These are phyloP conservation scores for Acrocephalus arundinaceus DNA, from an alignment of 2,113 vertebrate genomes.

Conservation along the genomic window DNA sequence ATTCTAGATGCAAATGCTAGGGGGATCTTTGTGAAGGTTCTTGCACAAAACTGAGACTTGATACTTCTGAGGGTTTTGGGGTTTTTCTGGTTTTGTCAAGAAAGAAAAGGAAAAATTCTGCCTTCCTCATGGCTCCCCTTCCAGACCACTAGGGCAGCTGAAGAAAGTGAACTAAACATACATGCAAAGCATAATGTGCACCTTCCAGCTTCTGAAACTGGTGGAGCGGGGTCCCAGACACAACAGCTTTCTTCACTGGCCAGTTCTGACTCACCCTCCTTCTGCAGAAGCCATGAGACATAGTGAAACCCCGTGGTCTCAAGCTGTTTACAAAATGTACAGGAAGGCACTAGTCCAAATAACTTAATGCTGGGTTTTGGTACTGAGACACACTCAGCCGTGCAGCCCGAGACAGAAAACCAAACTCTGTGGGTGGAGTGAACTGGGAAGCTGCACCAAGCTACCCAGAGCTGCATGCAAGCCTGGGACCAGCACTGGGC, in stretches of 20 bases:
- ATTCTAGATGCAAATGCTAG: background rate
- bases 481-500: background rate
- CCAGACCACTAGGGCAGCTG: background rate
- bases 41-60: background rate
- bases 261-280: slow-evolving; percentile 34
- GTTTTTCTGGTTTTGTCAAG: background rate
- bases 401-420: background rate
- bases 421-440: background rate
- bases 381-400: background rate
- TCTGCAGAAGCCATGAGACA: slow-evolving; percentile 49
- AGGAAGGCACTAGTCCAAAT: slow-evolving; percentile 15
- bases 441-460: background rate
- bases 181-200: background rate
- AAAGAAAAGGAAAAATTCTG: background rate
- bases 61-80: background rate
- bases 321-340: slow-evolving; percentile 29
- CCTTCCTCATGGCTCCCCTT: background rate
- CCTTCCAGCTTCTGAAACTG: background rate
- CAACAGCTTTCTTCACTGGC: background rate
- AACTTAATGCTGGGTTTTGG: background rate
- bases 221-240: background rate
- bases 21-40: background rate
- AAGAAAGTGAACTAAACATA: background rate
- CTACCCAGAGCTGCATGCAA: background rate
- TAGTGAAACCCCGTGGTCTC: background rate